Percentiles rank a stretch among this genome's conserved stretches.
Conservation (phyloP, 2,797 vertebrate genomes). For the Dendrocincla tyrannina region DNA sequence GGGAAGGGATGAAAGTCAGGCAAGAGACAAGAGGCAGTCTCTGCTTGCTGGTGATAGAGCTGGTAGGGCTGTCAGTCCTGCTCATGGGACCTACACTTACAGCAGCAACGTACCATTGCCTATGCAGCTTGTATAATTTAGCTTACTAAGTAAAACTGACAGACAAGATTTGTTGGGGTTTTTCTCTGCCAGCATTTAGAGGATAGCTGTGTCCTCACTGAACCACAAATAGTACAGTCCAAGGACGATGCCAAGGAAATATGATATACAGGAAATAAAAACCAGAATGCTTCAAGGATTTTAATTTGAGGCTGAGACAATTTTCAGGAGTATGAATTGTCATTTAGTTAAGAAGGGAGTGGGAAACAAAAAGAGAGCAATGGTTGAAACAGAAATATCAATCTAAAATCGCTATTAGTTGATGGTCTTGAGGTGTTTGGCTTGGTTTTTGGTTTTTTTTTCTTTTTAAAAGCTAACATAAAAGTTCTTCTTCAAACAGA, state of each 20-base stretch:
- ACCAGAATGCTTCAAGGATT: not conserved
- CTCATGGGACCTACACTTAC: not conserved
- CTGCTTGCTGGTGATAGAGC: not conserved
- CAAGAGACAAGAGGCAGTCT: not conserved
- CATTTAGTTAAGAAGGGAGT: not conserved
- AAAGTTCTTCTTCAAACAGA: conserved; percentile 63
- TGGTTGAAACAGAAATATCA: not conserved
- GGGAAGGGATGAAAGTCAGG: not conserved
- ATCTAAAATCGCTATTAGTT: not conserved
- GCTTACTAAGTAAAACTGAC: conserved; percentile 50
- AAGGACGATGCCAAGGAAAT: not conserved
- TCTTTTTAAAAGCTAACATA: conserved; percentile 23
- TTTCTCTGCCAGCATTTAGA: conserved; percentile 11
- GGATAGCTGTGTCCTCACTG: conserved; percentile 6
- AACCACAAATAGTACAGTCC: conserved; percentile 45
- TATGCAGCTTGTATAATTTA: conserved; percentile 3
- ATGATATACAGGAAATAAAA: not conserved
- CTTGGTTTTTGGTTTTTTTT: not conserved
- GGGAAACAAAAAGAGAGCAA: not conserved
- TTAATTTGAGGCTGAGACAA: not conserved
- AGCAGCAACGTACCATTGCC: not conserved
- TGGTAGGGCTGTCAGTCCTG: not conserved
- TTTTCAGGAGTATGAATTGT: not conserved
- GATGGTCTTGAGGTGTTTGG: not conserved
- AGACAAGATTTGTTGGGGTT: conserved; percentile 2